Percentiles rank a stretch among this genome's conserved stretches.
These are phyloP conservation scores for Platyrinchus mystaceus DNA, from an alignment of 2,797 vertebrate genomes.

Conservation along the genomic window DNA sequence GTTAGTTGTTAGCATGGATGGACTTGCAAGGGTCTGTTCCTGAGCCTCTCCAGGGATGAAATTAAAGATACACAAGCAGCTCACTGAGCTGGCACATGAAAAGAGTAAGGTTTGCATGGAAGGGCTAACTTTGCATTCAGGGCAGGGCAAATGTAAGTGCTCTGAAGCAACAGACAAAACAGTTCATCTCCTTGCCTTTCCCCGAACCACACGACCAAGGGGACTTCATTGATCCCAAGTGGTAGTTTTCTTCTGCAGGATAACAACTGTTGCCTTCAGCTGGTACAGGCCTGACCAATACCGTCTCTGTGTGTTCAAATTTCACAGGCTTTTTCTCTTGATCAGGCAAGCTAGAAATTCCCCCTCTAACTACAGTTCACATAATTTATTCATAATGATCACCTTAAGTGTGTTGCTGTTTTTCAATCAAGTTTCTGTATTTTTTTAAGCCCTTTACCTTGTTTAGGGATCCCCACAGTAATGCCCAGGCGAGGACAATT, in stretches of 20 bases:
- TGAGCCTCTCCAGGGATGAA: not conserved
- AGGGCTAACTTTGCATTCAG: not conserved
- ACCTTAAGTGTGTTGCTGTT: not conserved
- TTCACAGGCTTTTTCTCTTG: not conserved
- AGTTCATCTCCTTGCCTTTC: not conserved
- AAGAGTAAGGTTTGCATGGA: not conserved
- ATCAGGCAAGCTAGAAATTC: not conserved
- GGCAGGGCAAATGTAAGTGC: not conserved
- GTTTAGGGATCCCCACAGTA: not conserved
- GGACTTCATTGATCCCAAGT: not conserved
- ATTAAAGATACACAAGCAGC: not conserved
- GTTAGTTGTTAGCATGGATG: not conserved
- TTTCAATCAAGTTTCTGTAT: not conserved
- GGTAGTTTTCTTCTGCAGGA: not conserved
- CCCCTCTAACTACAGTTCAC: not conserved
- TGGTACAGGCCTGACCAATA: not conserved
- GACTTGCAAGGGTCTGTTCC: not conserved
- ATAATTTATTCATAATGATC: not conserved
- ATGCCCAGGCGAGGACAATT: not conserved
- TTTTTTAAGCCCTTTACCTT: not conserved
- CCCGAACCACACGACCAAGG: not conserved
- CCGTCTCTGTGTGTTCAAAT: fast-evolving
- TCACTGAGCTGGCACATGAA: not conserved
- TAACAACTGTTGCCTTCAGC: not conserved
- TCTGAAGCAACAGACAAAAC: not conserved